Evolutionary conservation across 2,113 vertebrate genomes (phyloP).

Genomic region (Ginglymostoma cirratum): DNA sequence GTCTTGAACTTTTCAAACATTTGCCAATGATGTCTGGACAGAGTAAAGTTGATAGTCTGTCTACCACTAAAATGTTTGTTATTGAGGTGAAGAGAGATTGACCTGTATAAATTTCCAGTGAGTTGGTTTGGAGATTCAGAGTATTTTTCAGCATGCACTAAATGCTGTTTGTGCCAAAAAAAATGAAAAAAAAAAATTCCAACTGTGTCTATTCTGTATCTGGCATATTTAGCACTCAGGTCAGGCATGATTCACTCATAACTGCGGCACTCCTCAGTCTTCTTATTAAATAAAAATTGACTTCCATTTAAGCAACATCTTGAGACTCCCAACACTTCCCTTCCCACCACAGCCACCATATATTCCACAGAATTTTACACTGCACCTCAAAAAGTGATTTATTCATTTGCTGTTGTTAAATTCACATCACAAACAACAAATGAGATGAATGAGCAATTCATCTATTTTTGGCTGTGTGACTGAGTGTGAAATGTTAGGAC

Average conservation of each 20-base stretch:
- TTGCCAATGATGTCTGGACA: neutral
- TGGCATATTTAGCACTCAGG: neutral
- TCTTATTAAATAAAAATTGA: neutral
- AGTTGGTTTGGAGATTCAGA: neutral
- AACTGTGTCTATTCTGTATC: neutral
- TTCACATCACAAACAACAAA: neutral
- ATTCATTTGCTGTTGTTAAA: neutral
- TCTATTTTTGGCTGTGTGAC: neutral
- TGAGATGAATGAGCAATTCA: neutral
- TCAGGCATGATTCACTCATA: neutral
- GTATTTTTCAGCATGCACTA: neutral
- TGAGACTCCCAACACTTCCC: neutral
- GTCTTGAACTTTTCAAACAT: too few species aligned
- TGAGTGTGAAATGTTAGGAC: conserved; percentile 9
- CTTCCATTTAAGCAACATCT: neutral
- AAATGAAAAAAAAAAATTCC: neutral
- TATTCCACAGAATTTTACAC: neutral
- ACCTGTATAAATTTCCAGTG: neutral
- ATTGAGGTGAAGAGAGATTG: neutral
- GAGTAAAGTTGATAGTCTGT: neutral
- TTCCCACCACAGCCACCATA: too few species aligned
- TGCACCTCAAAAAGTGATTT: neutral
- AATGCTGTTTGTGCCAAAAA: neutral
- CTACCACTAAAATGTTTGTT: too few species aligned
- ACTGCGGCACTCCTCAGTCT: neutral